Conservation (phyloP, 2,797 vertebrate genomes). For the Megalops cyprinoides region DNA sequence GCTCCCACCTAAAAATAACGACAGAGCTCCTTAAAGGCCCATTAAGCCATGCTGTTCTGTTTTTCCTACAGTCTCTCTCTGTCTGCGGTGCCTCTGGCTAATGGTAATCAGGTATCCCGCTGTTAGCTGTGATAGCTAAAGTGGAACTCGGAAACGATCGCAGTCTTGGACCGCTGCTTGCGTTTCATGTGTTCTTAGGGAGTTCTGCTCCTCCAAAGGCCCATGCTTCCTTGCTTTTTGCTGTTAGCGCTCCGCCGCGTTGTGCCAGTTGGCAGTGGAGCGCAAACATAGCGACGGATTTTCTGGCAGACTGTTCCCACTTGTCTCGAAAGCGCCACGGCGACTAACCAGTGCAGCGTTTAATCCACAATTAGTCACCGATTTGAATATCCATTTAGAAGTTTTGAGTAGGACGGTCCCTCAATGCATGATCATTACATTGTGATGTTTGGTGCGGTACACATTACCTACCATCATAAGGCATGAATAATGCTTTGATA, state of each 20-base stretch:
- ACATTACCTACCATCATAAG: not conserved
- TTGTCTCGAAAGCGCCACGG: slow-evolving; percentile 24
- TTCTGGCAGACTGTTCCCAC: slow-evolving; percentile 19
- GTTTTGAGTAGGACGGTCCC: not conserved
- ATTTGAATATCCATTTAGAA: slow-evolving; percentile 12
- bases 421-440: not conserved
- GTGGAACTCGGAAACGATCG: not conserved
- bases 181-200: not conserved
- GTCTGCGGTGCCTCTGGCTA: not conserved
- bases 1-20: not conserved
- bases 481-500: too few species aligned
- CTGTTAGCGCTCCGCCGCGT: slow-evolving; percentile 20
- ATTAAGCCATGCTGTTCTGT: not conserved
- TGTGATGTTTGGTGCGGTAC: not conserved
- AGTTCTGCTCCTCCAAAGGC: not conserved
- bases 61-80: not conserved
- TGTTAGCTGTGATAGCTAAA: slow-evolving; percentile 6
- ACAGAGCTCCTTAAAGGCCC: not conserved
- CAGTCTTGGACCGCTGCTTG: not conserved
- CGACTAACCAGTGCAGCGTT: slow-evolving; percentile 22
- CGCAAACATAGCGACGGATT: not conserved
- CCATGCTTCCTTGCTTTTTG: slow-evolving; percentile 14
- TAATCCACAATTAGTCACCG: slow-evolving; percentile 10
- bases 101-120: not conserved
- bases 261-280: not conserved